Percentiles rank a stretch among this genome's conserved stretches.
These are phyloP conservation scores for Colistium nudipinnis DNA, from an alignment of 2,113 vertebrate genomes.

Conservation along the genomic window DNA sequence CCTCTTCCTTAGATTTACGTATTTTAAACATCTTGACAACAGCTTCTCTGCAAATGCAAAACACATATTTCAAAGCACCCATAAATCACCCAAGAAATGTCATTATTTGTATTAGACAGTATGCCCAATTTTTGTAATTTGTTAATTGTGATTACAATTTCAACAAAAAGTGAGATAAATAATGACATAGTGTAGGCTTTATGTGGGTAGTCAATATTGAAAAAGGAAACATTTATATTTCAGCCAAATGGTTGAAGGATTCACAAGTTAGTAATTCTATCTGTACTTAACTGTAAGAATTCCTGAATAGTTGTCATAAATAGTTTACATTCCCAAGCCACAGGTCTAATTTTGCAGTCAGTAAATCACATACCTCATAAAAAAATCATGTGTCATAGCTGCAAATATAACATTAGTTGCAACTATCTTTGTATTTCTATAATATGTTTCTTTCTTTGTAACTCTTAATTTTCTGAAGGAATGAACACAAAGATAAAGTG, in stretches of 20 bases:
- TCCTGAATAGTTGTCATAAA: constrained; percentile 47
- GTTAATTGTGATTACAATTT: too few species aligned
- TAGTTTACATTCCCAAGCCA: constrained; percentile 39
- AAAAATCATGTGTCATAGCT: constrained; percentile 46
- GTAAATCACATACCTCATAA: constrained; percentile 71
- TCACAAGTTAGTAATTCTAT: constrained; percentile 45
- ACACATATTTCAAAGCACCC: background rate
- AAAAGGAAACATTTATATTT: background rate
- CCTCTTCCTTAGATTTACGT: constrained; percentile 68
- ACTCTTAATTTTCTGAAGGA: background rate
- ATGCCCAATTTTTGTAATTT: constrained; percentile 10
- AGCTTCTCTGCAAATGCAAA: constrained; percentile 41
- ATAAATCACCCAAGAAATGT: background rate
- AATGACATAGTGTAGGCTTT: background rate
- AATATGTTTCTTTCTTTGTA: background rate
- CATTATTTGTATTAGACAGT: background rate
- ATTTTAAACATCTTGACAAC: constrained; percentile 75
- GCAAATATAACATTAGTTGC: constrained; percentile 7
- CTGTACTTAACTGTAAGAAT: constrained; percentile 41
- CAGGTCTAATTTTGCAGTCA: constrained; percentile 45
- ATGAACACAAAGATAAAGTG: too few species aligned
- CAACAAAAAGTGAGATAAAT: background rate
- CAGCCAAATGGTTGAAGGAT: background rate
- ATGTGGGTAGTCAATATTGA: background rate
- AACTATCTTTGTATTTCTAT: background rate